A percentile compares a stretch with the other conserved stretches of the same genome.
Evolutionary conservation across 1,140 invertebrate genomes (phyloP).

Genomic region (Mactra quadrangularis): DNA sequence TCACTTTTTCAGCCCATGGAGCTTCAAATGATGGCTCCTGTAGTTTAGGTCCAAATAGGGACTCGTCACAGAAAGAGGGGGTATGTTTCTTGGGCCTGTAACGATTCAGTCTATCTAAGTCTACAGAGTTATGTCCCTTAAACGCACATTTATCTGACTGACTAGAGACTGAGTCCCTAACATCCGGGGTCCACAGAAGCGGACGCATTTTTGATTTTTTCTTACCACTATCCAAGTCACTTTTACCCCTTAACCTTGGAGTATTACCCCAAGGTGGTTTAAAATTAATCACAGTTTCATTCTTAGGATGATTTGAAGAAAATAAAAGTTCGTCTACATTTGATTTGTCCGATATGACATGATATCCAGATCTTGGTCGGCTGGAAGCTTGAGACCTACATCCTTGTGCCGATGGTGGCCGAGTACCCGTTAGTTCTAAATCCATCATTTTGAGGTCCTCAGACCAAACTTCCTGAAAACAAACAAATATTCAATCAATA

Average conservation of each 20-base stretch:
- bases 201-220: constrained; percentile 57
- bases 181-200: constrained; percentile 71
- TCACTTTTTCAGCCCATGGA: constrained; percentile 72
- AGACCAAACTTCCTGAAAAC: neutral
- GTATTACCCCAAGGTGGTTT: constrained; percentile 64
- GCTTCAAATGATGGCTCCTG: constrained; percentile 76
- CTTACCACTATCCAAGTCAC: constrained; percentile 39
- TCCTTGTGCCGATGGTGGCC: constrained; percentile 66
- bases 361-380: constrained; percentile 68
- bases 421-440: constrained; percentile 68
- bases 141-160: constrained; percentile 50
- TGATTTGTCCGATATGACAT: constrained; percentile 63
- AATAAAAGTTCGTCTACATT: constrained; percentile 75
- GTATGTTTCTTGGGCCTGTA: constrained; percentile 72
- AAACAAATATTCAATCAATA: neutral
- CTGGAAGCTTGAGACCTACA: constrained; percentile 45
- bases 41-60: constrained; percentile 74
- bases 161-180: constrained; percentile 15
- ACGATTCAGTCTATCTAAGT: constrained; percentile 59
- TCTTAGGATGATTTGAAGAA: constrained; percentile 61
- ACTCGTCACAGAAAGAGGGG: constrained; percentile 77
- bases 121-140: constrained; percentile 4
- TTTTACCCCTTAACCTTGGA: constrained; percentile 41
- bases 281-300: constrained; percentile 42
- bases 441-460: constrained; percentile 60